Percentiles rank a stretch among this genome's conserved stretches.
Conservation (phyloP, 2,797 vertebrate genomes). For the Prionace glauca region DNA sequence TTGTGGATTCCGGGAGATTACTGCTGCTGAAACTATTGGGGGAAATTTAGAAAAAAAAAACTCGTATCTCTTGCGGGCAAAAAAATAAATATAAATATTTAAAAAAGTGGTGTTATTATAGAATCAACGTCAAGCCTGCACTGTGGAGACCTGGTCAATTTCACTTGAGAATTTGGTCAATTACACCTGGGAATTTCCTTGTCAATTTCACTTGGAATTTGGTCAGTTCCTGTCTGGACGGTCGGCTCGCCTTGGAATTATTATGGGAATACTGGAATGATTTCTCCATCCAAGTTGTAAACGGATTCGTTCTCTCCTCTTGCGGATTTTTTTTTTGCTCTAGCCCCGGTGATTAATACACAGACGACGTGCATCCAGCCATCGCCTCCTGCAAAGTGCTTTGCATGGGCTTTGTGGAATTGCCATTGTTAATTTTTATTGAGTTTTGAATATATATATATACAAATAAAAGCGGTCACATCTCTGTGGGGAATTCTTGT, state of each 20-base stretch:
- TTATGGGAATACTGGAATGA: constrained; percentile 32
- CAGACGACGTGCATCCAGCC: constrained; percentile 14
- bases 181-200: constrained; percentile 22
- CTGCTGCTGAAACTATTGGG: constrained; percentile 34
- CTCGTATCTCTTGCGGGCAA: background rate
- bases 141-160: constrained; percentile 32
- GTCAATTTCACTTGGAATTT: constrained; percentile 24
- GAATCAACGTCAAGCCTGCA: background rate
- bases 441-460: background rate
- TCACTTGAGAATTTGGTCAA: constrained; percentile 34
- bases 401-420: constrained; percentile 29
- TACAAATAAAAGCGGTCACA: constrained; percentile 46
- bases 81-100: too few relatives aligned
- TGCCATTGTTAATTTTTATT: constrained; percentile 25
- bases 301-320: background rate
- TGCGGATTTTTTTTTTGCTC: background rate
- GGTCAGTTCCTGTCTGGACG: background rate
- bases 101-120: background rate
- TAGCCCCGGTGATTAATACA: constrained; percentile 7
- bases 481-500: constrained; percentile 48
- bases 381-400: constrained; percentile 14
- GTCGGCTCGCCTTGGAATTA: constrained; percentile 28
- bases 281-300: constrained; percentile 32
- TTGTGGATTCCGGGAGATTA: constrained; percentile 30
- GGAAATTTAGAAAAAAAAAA: background rate